Percentiles rank a stretch among this genome's conserved stretches.
These are phyloP conservation scores for Axea sp. DNA, from an alignment of 2,888 invertebrate genomes.

Conservation along the genomic window DNA sequence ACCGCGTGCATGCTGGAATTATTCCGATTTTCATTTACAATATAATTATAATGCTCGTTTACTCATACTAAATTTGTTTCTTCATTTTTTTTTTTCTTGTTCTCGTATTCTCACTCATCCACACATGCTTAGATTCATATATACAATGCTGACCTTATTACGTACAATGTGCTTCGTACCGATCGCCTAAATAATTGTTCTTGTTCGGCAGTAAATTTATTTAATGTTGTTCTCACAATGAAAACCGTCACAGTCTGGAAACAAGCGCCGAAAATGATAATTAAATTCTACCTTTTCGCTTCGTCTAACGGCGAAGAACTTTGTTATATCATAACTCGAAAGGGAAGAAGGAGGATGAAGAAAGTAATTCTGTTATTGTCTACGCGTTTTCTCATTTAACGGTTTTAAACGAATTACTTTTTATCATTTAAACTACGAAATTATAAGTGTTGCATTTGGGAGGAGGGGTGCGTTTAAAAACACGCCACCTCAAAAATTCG, in stretches of 20 bases:
- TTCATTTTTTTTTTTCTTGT: constrained; percentile 11
- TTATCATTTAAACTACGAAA: too few relatives aligned
- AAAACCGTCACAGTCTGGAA: constrained; percentile 15
- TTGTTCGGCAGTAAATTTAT: constrained; percentile 48
- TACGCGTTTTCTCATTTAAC: too few relatives aligned
- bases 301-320: constrained; percentile 10
- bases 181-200: constrained; percentile 53
- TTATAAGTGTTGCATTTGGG: too few relatives aligned
- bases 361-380: too few relatives aligned
- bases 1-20: constrained; percentile 60
- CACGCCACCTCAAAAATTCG: too few relatives aligned
- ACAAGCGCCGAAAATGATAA: constrained; percentile 11
- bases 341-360: too few relatives aligned
- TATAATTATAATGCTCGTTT: constrained; percentile 55
- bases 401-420: too few relatives aligned
- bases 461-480: too few relatives aligned
- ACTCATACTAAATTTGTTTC: constrained; percentile 42
- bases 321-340: too few relatives aligned
- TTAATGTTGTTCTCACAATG: constrained; percentile 23
- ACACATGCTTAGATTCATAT: constrained; percentile 58
- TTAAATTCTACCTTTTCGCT: constrained; percentile 1
- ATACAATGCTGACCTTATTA: constrained; percentile 62
- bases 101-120: constrained; percentile 52
- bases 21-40: constrained; percentile 58
- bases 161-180: constrained; percentile 60